Evolutionary conservation across 2,113 vertebrate species (phyloP).

Genomic region (Cebus imitator): DNA sequence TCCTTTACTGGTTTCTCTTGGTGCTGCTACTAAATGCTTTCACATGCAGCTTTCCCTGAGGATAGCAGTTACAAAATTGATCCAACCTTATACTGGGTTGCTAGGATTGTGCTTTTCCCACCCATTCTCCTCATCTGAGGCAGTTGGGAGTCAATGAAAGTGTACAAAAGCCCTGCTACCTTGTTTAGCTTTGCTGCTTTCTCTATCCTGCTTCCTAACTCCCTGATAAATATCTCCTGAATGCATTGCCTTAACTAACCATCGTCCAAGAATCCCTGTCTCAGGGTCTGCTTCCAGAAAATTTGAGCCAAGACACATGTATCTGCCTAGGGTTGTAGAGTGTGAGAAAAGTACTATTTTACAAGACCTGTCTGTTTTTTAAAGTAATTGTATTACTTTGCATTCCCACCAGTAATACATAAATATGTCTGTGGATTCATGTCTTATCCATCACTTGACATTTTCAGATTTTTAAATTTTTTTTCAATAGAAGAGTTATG

Average conservation of each 20-base stretch:
- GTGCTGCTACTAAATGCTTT: neutral
- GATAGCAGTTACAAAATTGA: neutral
- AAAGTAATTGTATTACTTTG: neutral
- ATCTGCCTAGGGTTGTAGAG: neutral
- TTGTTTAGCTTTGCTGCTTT: neutral
- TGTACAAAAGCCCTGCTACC: neutral
- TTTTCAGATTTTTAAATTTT: neutral
- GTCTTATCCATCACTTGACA: neutral
- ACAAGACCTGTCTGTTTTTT: neutral
- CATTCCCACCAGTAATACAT: neutral
- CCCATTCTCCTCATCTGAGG: neutral
- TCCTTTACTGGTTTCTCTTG: neutral
- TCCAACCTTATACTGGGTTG: neutral
- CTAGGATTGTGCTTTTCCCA: neutral
- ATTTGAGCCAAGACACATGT: neutral
- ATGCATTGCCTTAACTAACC: neutral
- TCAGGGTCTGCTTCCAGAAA: neutral
- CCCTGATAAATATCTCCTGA: neutral
- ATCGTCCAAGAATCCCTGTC: neutral
- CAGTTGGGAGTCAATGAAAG: neutral
- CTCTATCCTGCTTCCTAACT: neutral
- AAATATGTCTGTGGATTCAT: rapidly evolving
- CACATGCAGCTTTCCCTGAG: neutral
- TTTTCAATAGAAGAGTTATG: neutral
- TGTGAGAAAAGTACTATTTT: neutral